Conservation (phyloP, 2,797 vertebrate genomes). For the Pteropus rufus region DNA sequence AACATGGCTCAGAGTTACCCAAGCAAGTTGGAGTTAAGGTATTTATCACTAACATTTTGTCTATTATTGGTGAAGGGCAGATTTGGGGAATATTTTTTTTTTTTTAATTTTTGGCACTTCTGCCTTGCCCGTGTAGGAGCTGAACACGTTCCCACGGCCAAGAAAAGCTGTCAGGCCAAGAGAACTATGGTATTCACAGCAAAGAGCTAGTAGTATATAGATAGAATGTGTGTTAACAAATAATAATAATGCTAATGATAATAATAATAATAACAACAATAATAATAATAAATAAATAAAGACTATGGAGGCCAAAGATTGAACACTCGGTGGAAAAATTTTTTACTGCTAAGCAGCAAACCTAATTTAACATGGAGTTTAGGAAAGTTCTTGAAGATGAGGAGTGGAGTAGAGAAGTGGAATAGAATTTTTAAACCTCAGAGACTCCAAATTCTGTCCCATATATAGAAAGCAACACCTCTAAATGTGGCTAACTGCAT, state of each 20-base stretch:
- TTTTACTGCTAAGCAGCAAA: background rate
- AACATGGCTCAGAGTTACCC: background rate
- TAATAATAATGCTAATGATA: too few relatives aligned
- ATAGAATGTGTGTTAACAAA: background rate
- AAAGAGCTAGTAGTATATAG: background rate
- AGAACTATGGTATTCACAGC: background rate
- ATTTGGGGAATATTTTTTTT: background rate
- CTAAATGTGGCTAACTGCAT: background rate
- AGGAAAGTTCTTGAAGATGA: background rate
- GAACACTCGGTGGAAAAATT: background rate
- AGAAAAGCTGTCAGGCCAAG: background rate
- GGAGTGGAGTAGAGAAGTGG: background rate
- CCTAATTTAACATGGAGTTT: background rate
- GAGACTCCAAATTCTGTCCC: background rate
- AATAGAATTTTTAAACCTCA: background rate
- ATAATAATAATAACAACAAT: background rate
- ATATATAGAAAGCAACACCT: background rate
- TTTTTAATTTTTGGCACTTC: background rate
- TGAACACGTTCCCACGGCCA: background rate
- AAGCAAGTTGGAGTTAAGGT: background rate
- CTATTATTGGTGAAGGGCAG: background rate
- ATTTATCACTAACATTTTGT: background rate
- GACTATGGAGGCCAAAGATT: background rate
- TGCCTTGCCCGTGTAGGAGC: background rate
- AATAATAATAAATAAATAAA: background rate